Evolutionary conservation across 2,797 vertebrate genomes (phyloP).

Genomic region (Bradypodion ventrale): DNA sequence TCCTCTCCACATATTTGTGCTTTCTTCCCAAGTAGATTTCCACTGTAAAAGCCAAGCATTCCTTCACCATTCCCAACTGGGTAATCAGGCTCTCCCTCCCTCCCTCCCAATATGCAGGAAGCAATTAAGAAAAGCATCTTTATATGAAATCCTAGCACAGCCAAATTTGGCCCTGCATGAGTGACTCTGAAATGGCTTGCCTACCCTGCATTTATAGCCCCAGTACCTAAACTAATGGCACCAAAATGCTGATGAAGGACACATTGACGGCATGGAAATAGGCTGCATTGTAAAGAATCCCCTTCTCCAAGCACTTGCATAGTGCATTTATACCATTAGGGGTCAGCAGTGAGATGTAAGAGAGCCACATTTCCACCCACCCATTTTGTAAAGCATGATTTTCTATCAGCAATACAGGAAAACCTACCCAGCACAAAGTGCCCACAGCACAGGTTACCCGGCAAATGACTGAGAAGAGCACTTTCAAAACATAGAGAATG

Average conservation of each 20-base stretch:
- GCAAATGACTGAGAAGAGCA: background rate
- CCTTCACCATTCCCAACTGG: background rate
- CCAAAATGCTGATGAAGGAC: slow-evolving; percentile 51
- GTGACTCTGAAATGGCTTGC: slow-evolving; percentile 41
- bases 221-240: background rate
- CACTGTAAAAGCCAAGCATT: background rate
- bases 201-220: slow-evolving; percentile 42
- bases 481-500: background rate
- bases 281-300: background rate
- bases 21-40: background rate
- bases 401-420: accelerated
- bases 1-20: too few species aligned
- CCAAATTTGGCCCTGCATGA: slow-evolving; percentile 35
- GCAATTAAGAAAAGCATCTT: slow-evolving; percentile 9
- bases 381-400: background rate
- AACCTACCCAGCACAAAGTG: accelerated
- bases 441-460: accelerated
- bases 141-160: slow-evolving; percentile 31
- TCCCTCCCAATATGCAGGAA: background rate
- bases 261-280: slow-evolving; percentile 27
- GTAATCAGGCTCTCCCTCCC: background rate
- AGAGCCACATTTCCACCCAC: background rate
- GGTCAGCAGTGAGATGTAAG: slow-evolving; percentile 49
- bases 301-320: slow-evolving; percentile 1
- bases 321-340: slow-evolving; percentile 44